Conservation (phyloP, 1,140 invertebrate genomes). For the Listronotus bonariensis region DNA sequence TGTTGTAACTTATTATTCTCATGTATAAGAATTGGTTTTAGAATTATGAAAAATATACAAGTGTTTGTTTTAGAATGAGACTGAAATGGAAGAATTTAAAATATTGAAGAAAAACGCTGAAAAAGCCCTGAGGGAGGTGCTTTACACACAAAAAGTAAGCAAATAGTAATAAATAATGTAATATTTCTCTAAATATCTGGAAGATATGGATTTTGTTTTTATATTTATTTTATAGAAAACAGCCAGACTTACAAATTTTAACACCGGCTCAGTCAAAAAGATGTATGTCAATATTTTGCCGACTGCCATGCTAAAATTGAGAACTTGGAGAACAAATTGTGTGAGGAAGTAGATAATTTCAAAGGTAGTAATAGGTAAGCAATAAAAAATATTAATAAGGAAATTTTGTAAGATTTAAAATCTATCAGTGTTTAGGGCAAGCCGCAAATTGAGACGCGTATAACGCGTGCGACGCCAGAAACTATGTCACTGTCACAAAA, state of each 20-base stretch:
- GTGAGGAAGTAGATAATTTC: conserved; percentile 23
- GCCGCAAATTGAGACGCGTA: no score
- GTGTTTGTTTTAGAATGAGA: conserved; percentile 21
- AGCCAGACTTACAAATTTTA: conserved; percentile 16
- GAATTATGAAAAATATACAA: not conserved
- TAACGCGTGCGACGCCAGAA: no score
- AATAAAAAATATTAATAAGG: no score
- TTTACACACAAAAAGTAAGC: conserved; percentile 25
- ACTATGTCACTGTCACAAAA: no score
- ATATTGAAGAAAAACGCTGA: conserved; percentile 12
- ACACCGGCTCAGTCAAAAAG: conserved; percentile 18
- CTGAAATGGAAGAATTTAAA: conserved; percentile 30
- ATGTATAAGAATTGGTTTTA: no score
- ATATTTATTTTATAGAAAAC: conserved; percentile 33
- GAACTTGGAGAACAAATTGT: conserved; percentile 30
- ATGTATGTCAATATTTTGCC: conserved; percentile 35
- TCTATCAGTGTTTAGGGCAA: no score
- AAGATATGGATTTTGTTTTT: not conserved
- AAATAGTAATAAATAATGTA: no score
- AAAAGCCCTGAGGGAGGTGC: conserved; percentile 21
- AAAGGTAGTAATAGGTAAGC: conserved; percentile 11
- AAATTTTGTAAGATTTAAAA: no score
- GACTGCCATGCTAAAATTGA: conserved; percentile 36
- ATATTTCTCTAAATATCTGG: no score
- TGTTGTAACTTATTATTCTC: no score